Evolutionary conservation across 2,888 invertebrate genomes (phyloP), one percentile per base, ranked within the genome.

Genomic region (Philereme vetulata): DNA sequence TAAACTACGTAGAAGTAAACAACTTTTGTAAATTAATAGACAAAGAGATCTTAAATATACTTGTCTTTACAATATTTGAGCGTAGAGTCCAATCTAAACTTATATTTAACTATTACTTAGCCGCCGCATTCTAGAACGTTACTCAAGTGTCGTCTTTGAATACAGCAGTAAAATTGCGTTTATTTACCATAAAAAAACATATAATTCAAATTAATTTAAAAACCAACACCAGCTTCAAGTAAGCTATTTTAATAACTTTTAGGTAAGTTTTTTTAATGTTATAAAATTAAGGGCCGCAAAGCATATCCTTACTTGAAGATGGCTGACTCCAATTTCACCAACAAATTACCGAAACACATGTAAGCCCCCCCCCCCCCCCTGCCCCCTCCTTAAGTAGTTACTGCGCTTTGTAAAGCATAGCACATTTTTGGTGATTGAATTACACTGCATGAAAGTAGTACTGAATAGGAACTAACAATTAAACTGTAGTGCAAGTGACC

Each of bases 21-120:
- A n/a, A n/a, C 50, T 60, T 68, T 66, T 55, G 62, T 52, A 73
- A 72, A 65, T 21, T 54, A 42, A 46, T 71, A 67, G 72, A 75
- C 75, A 76, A 72, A 71, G 68, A 77, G 74, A 75, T 76, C 78
- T 75, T 76, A 76, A 58, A 72, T 72, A 75, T 74, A 72, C 67
- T 74, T 77, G 82, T 84, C 82, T 82, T 82, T 81, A 73, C 66
- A 76, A 62, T 57, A 73, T 76, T 88, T 89, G 88, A 89, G 88
- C 88, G 81, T 81, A 68, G 74, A 75, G 74, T 79, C 74, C 64
- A 72, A 58, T 58, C 62, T 44, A 51, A 50, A 50, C 35, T 49
- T 38, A 43, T 50, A 62, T 65, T 61, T 67, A 64, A 66, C 68
- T 66, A 64, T 21, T 21, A 21, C 21, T 21, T 49, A 52, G 42